phyloP scores from a whole-genome alignment of 2,888 invertebrate genomes.

The Perdita meconis region DNA sequence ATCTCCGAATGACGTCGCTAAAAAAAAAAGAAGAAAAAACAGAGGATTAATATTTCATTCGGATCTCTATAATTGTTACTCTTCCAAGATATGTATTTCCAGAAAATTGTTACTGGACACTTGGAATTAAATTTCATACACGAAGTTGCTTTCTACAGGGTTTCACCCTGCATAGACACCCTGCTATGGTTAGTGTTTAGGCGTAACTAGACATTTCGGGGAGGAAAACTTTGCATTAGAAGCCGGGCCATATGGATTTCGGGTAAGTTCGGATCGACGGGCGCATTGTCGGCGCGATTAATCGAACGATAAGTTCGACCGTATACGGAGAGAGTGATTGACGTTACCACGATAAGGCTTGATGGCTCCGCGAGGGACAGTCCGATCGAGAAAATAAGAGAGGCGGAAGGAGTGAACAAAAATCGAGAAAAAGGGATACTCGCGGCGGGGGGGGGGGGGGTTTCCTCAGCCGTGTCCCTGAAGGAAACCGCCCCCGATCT shows the following conservation, averaged over 20 bases:
- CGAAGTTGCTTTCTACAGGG: too few relatives aligned
- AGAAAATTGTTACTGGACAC: too few relatives aligned
- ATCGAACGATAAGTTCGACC: conserved; percentile 78
- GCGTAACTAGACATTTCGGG: conserved; percentile 20
- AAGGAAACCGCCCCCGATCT: conserved; percentile 46
- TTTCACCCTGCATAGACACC: neutral
- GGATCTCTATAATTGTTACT: too few relatives aligned
- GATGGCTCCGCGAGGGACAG: conserved; percentile 68
- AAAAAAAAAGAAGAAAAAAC: too few relatives aligned
- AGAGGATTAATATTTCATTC: too few relatives aligned
- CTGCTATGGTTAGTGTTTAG: neutral
- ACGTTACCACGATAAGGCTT: conserved; percentile 77
- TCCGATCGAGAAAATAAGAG: conserved; percentile 60
- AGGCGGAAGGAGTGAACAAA: conserved; percentile 52
- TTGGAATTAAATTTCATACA: too few relatives aligned
- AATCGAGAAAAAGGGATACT: conserved; percentile 56
- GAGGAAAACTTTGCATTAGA: conserved; percentile 57
- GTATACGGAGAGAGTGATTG: conserved; percentile 74
- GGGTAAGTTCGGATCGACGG: conserved; percentile 75
- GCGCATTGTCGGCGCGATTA: conserved; percentile 78
- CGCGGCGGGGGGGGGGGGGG: conserved; percentile 44
- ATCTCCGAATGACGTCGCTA: too few relatives aligned
- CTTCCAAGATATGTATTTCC: too few relatives aligned
- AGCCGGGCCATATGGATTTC: conserved; percentile 63
- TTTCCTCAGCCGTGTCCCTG: conserved; percentile 58